A percentile compares a stretch with the other conserved stretches of the same genome.
Evolutionary conservation across 2,113 vertebrate species (phyloP).

Genomic region (Vidua chalybeata): DNA sequence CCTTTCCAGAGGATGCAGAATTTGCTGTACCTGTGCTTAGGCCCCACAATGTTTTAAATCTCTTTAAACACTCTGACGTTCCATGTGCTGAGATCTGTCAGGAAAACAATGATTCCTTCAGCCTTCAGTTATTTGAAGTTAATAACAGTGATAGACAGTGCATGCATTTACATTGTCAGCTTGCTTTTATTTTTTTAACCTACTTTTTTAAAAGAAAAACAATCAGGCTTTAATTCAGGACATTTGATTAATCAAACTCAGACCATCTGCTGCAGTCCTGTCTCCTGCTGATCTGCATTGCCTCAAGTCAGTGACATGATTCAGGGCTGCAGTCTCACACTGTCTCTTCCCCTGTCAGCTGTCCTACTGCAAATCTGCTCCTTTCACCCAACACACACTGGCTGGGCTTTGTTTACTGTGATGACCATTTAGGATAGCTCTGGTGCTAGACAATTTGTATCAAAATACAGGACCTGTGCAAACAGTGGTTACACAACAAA

Average conservation of each 20-base stretch:
- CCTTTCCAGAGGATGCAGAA: background rate
- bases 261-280: conserved; percentile 60
- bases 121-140: background rate
- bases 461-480: conserved; percentile 24
- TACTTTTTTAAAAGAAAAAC: background rate
- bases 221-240: conserved; percentile 53
- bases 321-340: conserved; percentile 57
- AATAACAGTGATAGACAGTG: background rate
- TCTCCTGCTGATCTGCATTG: conserved; percentile 60
- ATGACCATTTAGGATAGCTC: background rate
- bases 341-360: conserved; percentile 56
- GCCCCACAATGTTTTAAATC: background rate
- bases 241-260: conserved; percentile 67
- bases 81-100: background rate
- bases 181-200: conserved; percentile 37
- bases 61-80: background rate
- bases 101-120: background rate
- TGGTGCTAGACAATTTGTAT: background rate
- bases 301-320: conserved; percentile 48
- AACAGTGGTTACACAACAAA: background rate
- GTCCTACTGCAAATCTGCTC: conserved; percentile 15
- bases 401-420: conserved; percentile 44
- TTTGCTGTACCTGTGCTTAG: background rate
- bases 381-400: background rate
- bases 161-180: background rate